These are phyloP conservation scores for Labeo rohita DNA, from an alignment of 2,113 vertebrate species.

Conservation along the genomic window DNA sequence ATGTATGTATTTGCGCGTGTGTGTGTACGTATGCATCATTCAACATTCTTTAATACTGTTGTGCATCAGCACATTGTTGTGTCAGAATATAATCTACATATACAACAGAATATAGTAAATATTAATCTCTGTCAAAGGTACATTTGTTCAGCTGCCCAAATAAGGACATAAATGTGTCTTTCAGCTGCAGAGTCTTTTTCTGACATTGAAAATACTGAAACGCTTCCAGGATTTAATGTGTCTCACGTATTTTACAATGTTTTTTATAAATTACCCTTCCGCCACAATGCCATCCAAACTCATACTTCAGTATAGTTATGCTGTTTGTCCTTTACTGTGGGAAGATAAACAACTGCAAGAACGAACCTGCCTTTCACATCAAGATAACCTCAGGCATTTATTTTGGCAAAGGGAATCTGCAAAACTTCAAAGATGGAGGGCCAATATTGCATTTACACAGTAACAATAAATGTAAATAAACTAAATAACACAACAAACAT, in stretches of 20 bases:
- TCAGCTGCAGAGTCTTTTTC: not conserved
- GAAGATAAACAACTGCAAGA: constrained; percentile 39
- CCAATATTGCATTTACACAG: not conserved
- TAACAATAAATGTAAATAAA: not conserved
- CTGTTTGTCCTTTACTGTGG: not conserved
- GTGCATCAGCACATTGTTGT: too few species aligned
- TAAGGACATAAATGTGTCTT: not conserved
- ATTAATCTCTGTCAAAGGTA: not conserved
- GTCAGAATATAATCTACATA: too few species aligned
- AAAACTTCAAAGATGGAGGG: not conserved
- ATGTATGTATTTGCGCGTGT: not conserved
- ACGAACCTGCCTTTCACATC: constrained; percentile 4
- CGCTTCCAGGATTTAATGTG: not conserved
- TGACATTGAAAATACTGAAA: not conserved
- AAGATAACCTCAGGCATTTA: not conserved
- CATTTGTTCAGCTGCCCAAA: not conserved
- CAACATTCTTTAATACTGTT: not conserved
- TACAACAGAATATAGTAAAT: not conserved
- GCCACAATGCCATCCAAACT: constrained; percentile 4
- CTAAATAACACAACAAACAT: not conserved
- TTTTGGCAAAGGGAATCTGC: not conserved
- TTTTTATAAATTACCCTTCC: not conserved
- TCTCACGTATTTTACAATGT: not conserved
- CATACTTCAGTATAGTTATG: not conserved
- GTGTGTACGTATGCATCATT: not conserved